Evolutionary conservation across 2,888 invertebrate species (phyloP).

Genomic region (Myopa testacea): DNA sequence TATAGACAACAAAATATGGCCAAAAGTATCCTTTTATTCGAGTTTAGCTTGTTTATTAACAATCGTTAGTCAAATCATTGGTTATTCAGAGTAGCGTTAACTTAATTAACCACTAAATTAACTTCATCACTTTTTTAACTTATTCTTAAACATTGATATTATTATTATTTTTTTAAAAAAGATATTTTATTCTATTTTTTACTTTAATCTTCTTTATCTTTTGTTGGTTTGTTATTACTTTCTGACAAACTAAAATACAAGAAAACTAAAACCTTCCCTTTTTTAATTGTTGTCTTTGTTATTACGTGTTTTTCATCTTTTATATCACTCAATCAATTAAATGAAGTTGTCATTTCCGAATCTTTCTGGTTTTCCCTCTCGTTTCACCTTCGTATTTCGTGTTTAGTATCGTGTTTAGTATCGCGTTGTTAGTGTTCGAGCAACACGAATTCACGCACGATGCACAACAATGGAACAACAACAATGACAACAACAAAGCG

Average conservation of each 20-base stretch:
- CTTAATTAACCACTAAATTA: no score
- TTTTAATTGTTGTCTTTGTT: background rate
- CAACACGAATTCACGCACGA: background rate
- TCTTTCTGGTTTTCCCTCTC: background rate
- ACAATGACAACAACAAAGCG: background rate
- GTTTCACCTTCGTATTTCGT: no score
- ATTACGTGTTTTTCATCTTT: background rate
- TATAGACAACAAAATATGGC: no score
- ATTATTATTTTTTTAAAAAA: background rate
- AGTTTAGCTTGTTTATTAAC: no score
- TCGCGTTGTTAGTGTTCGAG: background rate
- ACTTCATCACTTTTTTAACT: background rate
- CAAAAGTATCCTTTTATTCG: no score
- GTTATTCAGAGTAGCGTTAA: no score
- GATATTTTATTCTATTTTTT: background rate
- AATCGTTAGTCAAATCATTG: no score
- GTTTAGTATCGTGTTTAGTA: no score
- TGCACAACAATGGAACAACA: background rate
- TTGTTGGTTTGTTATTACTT: no score
- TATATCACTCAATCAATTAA: background rate
- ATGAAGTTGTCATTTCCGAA: conserved; percentile 20
- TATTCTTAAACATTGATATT: background rate
- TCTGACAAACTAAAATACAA: no score
- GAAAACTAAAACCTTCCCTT: background rate
- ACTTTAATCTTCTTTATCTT: background rate